Conservation (phyloP, 1,140 invertebrate species). For the Lasioglossum albipes region DNA sequence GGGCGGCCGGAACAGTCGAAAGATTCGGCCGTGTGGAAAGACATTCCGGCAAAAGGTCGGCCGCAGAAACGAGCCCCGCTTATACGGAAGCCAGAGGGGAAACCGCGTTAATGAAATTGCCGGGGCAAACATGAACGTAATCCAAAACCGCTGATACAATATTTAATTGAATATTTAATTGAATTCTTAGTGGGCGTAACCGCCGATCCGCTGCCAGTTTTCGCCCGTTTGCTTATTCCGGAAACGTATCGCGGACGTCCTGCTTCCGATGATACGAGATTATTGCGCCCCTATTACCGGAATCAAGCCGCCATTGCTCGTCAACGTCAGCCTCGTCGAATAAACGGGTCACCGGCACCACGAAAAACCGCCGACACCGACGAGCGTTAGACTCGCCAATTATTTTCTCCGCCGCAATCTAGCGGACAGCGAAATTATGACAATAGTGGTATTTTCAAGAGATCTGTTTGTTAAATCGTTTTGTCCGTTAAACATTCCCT, state of each 20-base stretch:
- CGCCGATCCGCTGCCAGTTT: conserved; percentile 1
- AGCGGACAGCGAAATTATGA: no score
- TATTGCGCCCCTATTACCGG: conserved; percentile 42
- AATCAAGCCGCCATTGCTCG: neutral
- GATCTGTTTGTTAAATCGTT: no score
- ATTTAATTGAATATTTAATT: conserved; percentile 76
- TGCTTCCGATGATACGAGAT: conserved; percentile 29
- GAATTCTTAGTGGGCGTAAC: conserved; percentile 68
- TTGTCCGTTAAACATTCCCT: no score
- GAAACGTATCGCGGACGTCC: conserved; percentile 34
- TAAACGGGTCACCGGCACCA: neutral
- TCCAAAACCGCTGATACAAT: conserved; percentile 67
- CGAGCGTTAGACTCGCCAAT: no score
- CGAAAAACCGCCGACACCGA: neutral
- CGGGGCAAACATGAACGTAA: conserved; percentile 52
- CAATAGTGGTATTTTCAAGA: no score
- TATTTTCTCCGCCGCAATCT: no score
- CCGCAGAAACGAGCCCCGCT: conserved; percentile 34
- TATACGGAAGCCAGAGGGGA: conserved; percentile 29
- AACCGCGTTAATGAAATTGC: conserved; percentile 64
- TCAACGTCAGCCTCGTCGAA: conserved; percentile 19
- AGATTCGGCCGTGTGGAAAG: conserved; percentile 42
- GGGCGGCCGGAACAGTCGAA: neutral
- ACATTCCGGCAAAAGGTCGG: conserved; percentile 22
- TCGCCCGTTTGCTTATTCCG: conserved; percentile 27